Base-by-base conservation (phyloP, 2,113 vertebrate species). In the Festucalex cinctus region DNA sequence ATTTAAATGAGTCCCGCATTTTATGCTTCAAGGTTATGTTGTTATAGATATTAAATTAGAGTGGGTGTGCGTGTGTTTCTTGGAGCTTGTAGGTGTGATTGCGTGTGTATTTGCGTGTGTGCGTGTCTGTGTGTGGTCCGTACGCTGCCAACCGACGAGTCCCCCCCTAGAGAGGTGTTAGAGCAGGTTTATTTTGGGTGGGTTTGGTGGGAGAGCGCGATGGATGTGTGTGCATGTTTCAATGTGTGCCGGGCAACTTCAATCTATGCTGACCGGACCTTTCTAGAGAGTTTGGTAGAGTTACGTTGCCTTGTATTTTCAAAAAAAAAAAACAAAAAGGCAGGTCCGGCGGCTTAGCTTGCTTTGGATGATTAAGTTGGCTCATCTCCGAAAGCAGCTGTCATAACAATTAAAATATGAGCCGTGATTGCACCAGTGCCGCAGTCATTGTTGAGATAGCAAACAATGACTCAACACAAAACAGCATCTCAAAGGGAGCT, bases 21-120 rank as follows among this genome's bases (percentile, higher is more conserved):
- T 91, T 93, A 91, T 93, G 88, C 89, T 92, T 92, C 91, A 93
- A 93, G 92, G 91, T 92, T 93, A 93, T 88, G 89, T 86, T 91
- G 88, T 92, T 92, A 93, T 92, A 91, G 91, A 92, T 93, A 92
- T 92, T 90, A 92, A 92, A 93, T 91, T 90, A 90, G 86, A 77
- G 83, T 83, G 80, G 86, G 83, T 80, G 60, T 68, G 67, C 24
- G 71, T 57, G 64, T 59, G 54, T 62, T n/a, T 57, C 26, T 16
- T 57, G 54, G 54, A 57, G 64, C 44, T 24, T 39, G 63, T 49
- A 70, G 58, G 64, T 61, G 83, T 83, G 80, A 85, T 82, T 80
- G 60, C 68, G 56, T 37, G 74, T 46, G 61, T 71, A 58, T 26
- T 63, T 65, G n/a, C n/a, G n/a, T 16, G 58, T 75, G 73, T 61